A percentile compares a stretch with the other conserved stretches of the same genome.
phyloP scores from a whole-genome alignment of 2,888 invertebrate species.

The Heliconius ethilla region DNA sequence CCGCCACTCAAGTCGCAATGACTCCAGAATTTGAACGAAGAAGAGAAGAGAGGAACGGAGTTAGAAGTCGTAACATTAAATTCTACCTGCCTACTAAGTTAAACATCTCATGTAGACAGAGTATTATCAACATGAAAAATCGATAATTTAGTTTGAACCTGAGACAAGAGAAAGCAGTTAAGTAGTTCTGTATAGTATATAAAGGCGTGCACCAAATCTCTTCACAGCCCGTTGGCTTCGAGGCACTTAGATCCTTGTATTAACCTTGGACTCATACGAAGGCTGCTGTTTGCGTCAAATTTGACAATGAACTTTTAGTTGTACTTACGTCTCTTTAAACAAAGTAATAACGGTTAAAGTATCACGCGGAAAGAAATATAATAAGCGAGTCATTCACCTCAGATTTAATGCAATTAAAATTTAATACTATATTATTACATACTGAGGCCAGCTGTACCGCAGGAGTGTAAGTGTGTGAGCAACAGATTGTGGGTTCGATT shows the following conservation, averaged over 20 bases:
- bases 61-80: no score
- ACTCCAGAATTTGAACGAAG: no score
- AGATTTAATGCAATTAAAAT: not conserved
- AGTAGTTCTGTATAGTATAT: slow-evolving; percentile 12
- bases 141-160: not conserved
- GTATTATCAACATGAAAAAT: not conserved
- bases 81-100: no score
- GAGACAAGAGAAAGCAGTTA: slow-evolving; percentile 18
- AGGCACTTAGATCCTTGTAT: slow-evolving; percentile 38
- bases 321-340: not conserved
- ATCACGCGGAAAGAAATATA: not conserved
- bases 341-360: not conserved
- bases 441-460: no score
- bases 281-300: slow-evolving; percentile 36
- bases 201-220: slow-evolving; percentile 40
- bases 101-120: not conserved
- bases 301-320: slow-evolving; percentile 40
- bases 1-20: no score
- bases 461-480: no score
- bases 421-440: no score
- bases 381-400: slow-evolving; percentile 9
- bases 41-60: no score
- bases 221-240: slow-evolving; percentile 34
- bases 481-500: no score
- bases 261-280: slow-evolving; percentile 37